These are phyloP conservation scores for Craniophora ligustri DNA, from an alignment of 2,888 invertebrate genomes.

Conservation along the genomic window DNA sequence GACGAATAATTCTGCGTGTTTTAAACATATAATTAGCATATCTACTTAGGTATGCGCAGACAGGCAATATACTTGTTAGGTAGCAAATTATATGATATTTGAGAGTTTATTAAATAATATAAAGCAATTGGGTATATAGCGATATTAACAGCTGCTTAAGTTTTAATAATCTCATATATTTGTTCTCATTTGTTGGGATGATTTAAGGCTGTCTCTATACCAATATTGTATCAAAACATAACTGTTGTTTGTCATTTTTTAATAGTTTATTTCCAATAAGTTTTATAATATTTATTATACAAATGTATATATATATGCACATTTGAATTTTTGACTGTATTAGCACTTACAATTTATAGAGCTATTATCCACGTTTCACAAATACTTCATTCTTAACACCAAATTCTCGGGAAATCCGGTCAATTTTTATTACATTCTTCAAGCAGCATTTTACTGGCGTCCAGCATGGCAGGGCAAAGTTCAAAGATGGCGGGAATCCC, in stretches of 20 bases:
- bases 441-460: conserved; percentile 45
- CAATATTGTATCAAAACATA: no score
- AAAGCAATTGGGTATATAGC: no score
- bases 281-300: no score
- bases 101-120: conserved; percentile 4
- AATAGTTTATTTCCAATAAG: no score
- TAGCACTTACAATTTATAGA: neutral
- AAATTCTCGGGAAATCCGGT: conserved; percentile 19
- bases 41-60: conserved; percentile 34
- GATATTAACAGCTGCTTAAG: no score
- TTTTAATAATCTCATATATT: no score
- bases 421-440: conserved; percentile 41
- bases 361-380: conserved; percentile 10
- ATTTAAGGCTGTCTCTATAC: no score
- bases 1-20: conserved; percentile 49
- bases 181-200: no score
- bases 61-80: conserved; percentile 28
- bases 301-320: no score
- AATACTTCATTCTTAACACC: conserved; percentile 6
- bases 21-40: conserved; percentile 50
- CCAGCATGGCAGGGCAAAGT: conserved; percentile 49
- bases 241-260: no score
- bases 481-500: conserved; percentile 83
- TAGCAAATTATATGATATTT: conserved; percentile 16
- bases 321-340: neutral